Conservation (phyloP, 1,140 invertebrate species). For the Drosophila erecta region DNA sequence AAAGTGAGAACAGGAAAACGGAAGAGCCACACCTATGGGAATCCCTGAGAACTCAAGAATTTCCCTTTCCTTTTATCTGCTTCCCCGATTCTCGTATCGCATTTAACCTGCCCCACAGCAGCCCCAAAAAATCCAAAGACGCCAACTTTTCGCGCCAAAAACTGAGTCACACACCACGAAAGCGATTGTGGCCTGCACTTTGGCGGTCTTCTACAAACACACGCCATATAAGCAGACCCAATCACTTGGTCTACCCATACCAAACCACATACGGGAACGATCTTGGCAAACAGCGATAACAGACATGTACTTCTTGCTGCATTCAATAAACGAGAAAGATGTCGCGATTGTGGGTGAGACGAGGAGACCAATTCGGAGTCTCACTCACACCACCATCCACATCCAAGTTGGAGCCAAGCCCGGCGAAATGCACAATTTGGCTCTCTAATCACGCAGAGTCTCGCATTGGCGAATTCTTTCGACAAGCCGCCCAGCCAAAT, state of each 20-base stretch:
- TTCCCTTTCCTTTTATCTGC: background rate
- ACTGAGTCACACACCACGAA: slow-evolving; percentile 66
- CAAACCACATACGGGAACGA: slow-evolving; percentile 53
- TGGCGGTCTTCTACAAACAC: slow-evolving; percentile 56
- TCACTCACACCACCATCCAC: slow-evolving; percentile 29
- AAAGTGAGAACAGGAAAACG: slow-evolving; percentile 49
- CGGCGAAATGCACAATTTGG: slow-evolving; percentile 72
- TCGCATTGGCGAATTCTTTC: slow-evolving; percentile 70
- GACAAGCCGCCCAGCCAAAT: slow-evolving; percentile 18
- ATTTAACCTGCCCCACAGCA: slow-evolving; percentile 56
- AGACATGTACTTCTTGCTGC: slow-evolving; percentile 60
- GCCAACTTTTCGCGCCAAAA: slow-evolving; percentile 80
- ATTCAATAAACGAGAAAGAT: slow-evolving; percentile 32
- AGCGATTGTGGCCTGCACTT: slow-evolving; percentile 43
- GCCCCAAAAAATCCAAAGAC: slow-evolving; percentile 52
- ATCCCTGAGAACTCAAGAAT: slow-evolving; percentile 4
- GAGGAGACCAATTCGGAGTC: slow-evolving; percentile 49
- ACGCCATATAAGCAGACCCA: slow-evolving; percentile 21
- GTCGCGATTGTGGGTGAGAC: slow-evolving; percentile 48
- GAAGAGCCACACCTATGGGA: slow-evolving; percentile 41
- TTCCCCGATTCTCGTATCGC: slow-evolving; percentile 7
- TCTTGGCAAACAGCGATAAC: slow-evolving; percentile 76
- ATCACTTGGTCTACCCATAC: slow-evolving; percentile 21
- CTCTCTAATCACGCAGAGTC: slow-evolving; percentile 78
- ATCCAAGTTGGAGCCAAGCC: slow-evolving; percentile 26